Evolutionary conservation across 2,113 vertebrate genomes (phyloP).

Genomic region (Nesogale talazaci): DNA sequence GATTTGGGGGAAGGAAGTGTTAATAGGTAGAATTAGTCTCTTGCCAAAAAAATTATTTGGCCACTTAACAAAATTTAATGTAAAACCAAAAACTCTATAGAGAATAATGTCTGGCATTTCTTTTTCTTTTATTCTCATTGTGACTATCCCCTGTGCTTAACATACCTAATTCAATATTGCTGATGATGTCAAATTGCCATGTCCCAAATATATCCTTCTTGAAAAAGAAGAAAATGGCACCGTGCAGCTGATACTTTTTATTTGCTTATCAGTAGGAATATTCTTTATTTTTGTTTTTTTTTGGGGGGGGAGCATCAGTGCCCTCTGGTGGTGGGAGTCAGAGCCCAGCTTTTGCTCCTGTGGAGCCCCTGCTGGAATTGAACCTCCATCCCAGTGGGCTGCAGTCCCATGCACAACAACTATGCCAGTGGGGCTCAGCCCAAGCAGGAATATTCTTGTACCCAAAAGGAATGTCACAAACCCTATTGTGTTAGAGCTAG

Average conservation of each 20-base stretch:
- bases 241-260: neutral
- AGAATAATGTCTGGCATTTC: neutral
- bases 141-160: neutral
- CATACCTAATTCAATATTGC: conserved; percentile 34
- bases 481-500: neutral
- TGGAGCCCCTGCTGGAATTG: no score
- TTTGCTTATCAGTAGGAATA: neutral
- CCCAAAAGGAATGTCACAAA: no score
- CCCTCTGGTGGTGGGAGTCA: no score
- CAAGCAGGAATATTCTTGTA: neutral
- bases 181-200: neutral
- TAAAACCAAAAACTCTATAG: neutral
- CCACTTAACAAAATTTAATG: neutral
- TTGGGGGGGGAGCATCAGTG: no score
- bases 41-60: neutral
- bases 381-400: no score
- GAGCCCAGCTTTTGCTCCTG: no score
- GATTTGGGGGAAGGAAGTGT: no score
- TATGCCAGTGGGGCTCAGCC: no score
- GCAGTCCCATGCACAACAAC: no score
- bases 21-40: neutral
- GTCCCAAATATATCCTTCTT: neutral
- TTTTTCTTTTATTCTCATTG: neutral
- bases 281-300: no score
- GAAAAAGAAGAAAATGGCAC: neutral